Evolutionary conservation across 2,113 vertebrate genomes (phyloP).

Genomic region (Mesitornis unicolor): DNA sequence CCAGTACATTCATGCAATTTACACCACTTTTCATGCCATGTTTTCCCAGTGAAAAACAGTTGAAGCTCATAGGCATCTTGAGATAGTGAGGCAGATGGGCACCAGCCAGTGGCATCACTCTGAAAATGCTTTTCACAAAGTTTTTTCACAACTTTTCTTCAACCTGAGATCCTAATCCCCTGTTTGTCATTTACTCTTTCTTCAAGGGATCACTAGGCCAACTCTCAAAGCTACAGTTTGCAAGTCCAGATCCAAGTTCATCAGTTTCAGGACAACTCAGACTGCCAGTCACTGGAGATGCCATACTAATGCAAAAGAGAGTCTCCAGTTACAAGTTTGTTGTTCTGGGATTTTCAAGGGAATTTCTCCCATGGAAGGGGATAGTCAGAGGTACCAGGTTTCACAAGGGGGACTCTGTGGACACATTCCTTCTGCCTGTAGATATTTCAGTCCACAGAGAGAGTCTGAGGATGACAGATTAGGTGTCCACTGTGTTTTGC

Average conservation of each 20-base stretch:
- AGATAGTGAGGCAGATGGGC: neutral
- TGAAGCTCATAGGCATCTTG: neutral
- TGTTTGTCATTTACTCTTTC: neutral
- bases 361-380: neutral
- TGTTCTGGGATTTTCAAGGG: neutral
- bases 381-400: neutral
- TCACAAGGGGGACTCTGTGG: fast-evolving
- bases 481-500: neutral
- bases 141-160: neutral
- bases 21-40: neutral
- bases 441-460: neutral
- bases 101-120: neutral
- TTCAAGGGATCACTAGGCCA: neutral
- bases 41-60: neutral
- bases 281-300: neutral
- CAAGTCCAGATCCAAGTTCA: neutral
- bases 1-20: neutral
- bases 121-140: neutral
- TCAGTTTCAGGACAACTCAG: neutral
- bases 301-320: neutral
- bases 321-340: neutral
- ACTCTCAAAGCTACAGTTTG: neutral
- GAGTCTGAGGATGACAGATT: neutral
- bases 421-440: neutral
- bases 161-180: neutral